Evolutionary conservation across 2,888 invertebrate species (phyloP).

Genomic region (Cephus spinipes): DNA sequence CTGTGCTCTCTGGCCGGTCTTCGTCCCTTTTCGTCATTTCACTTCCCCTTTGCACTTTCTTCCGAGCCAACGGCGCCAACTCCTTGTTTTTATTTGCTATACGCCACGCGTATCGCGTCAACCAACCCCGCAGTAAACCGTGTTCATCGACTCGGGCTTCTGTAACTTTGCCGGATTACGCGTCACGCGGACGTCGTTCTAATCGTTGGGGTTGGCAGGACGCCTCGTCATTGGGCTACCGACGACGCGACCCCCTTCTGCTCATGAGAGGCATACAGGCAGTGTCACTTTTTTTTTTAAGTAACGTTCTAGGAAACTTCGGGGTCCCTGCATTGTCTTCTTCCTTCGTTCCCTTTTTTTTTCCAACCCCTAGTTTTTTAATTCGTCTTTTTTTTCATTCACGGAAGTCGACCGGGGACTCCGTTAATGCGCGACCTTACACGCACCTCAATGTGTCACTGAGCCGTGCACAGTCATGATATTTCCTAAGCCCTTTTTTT

Average conservation of each 20-base stretch:
- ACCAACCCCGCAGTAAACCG: neutral
- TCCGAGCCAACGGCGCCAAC: neutral
- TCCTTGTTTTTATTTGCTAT: neutral
- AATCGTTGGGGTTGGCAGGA: neutral
- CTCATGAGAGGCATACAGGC: neutral
- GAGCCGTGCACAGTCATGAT: neutral
- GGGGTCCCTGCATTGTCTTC: slow-evolving; percentile 20
- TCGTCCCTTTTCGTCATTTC: neutral
- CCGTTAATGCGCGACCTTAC: neutral
- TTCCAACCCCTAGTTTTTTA: neutral
- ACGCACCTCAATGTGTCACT: neutral
- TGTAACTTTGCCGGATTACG: neutral
- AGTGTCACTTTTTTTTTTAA: slow-evolving; percentile 12
- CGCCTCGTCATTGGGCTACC: neutral
- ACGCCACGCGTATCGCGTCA: neutral
- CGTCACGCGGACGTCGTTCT: neutral
- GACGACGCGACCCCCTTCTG: neutral
- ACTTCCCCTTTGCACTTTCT: neutral
- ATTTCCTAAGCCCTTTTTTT: slow-evolving; percentile 3
- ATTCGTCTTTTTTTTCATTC: neutral
- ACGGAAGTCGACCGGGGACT: neutral
- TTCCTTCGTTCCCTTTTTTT: slow-evolving; percentile 5
- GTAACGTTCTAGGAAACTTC: slow-evolving; percentile 1
- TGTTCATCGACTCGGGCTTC: neutral
- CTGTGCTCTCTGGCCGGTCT: neutral